Evolutionary conservation across 2,888 invertebrate species (phyloP), one percentile per base, ranked within the genome.

Genomic region (Troides helena): DNA sequence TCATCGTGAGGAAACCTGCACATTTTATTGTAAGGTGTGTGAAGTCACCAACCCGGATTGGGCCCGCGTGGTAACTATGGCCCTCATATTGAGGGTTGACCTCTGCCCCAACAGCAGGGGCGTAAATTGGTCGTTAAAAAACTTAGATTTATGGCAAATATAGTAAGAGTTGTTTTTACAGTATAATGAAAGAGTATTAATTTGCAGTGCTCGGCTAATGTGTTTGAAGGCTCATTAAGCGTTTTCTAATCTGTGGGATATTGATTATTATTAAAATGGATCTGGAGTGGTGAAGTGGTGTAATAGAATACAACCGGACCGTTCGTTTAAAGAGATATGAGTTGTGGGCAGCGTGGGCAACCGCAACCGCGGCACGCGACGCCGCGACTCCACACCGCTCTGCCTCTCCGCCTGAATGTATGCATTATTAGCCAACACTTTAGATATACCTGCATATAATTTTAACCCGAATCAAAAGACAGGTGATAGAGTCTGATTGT

Each of bases 331-430:
- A 72, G 72, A 67, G 69, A 70, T 67, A 71, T 57, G 66, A 71
- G 71, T 62, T 71, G 72, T 71, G 75, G 74, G 73, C 72, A 73
- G 72, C 70, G 69, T 72, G 69, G 67, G 71, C 63, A 73, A 80
- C 90, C 89, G 79, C 90, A 88, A 87, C 88, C 88, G 76, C 87
- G 81, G 86, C 90, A 88, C 89, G 89, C 84, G 89, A 73, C 75
- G 64, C 63, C 10, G 10, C 23, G 53, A 6, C 25, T 23, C 46
- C 1, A 10, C 43, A 2, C 43, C 89, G 89, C 83, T 88, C 73
- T 75, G 62, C 63, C 14, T 18, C 57, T n/a, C 63, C 23, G n/a
- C 18, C 57, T 23, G 18, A 25, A 46, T 39, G 66, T 25, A 56
- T 21, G 56, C 61, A 56, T 46, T 66, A 70, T 71, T 67, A 66